Evolutionary conservation across 2,888 invertebrate genomes (phyloP).

Genomic region (Platycheirus rosarum): DNA sequence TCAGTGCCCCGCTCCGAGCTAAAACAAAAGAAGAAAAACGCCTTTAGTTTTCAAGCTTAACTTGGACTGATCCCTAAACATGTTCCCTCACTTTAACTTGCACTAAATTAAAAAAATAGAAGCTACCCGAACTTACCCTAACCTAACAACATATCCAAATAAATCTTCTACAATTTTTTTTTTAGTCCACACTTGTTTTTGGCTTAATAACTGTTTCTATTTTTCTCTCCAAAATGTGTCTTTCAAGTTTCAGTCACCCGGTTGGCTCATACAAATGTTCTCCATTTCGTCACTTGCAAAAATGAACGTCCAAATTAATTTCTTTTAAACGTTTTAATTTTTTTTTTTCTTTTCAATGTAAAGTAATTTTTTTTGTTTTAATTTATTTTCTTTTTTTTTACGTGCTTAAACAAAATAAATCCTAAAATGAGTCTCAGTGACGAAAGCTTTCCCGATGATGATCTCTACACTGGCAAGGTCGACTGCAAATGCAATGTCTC

Average conservation of each 20-base stretch:
- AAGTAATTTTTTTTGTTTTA: slow-evolving; percentile 6
- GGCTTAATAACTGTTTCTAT: slow-evolving; percentile 35
- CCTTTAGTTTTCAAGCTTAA: too few species aligned
- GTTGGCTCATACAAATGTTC: slow-evolving; percentile 9
- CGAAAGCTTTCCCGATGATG: slow-evolving; percentile 80
- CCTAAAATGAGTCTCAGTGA: slow-evolving; percentile 80
- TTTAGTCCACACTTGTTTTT: slow-evolving; percentile 2
- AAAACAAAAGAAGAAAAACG: too few species aligned
- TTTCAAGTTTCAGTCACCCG: slow-evolving; percentile 11
- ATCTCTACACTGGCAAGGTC: slow-evolving; percentile 60
- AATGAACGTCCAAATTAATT: slow-evolving; percentile 36
- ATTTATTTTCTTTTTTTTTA: slow-evolving; percentile 22
- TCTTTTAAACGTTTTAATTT: slow-evolving; percentile 28
- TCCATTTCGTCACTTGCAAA: slow-evolving; percentile 22
- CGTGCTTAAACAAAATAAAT: not conserved
- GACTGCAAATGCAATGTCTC: slow-evolving; percentile 52
- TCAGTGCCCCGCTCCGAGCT: too few species aligned
- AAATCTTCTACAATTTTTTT: slow-evolving; percentile 12
- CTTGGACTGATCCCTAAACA: too few species aligned
- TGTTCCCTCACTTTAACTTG: too few species aligned
- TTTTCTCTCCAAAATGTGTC: not conserved
- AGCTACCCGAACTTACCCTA: not conserved
- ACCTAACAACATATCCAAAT: not conserved
- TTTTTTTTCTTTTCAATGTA: slow-evolving; percentile 10
- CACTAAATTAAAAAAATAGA: not conserved